Base-by-base conservation (phyloP, 2,888 invertebrate genomes). In the Lepidocyrtinus sp. region DNA sequence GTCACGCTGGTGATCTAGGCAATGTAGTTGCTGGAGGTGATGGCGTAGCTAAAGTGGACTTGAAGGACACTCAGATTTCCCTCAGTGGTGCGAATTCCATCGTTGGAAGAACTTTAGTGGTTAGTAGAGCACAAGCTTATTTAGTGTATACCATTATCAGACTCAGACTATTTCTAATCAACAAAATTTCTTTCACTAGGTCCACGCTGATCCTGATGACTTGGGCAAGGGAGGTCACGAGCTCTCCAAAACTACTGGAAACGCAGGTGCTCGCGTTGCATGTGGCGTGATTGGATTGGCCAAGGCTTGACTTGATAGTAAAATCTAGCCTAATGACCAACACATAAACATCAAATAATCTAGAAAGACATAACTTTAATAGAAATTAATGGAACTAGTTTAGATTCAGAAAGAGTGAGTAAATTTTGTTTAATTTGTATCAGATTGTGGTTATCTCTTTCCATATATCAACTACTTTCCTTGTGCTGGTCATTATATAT, bases 191-290 rank as follows among this genome's bases (percentile, higher is more conserved):
- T 59, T 55, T 71, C 55, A 73, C 1, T 83, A 90, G 90, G 90
- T 98, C 5, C 98, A 98, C 89, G 97, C 95, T 59, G 97, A 97
- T 90, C 92, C 93, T 0, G 98, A 98, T 90, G 98, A 98, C 89
- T 90, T 98, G 80, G 98, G 98, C n/a, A 89, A 93, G 83, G 97
- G 97, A 27, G 97, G 96, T 0, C 95, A 96, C 88, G 96, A 97
- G 88, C 90, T 96, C 84, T 97, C 97, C 90, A 94, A 94, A 90
- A 93, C 94, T 2, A 98, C 98, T 15, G 98, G 98, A 75, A 97
- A 98, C 89, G 97, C 98, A 71, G 98, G 98, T 1, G 95, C 93
- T 19, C 93, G 98, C 85, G 90, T 95, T 84, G 96, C 95, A 55
- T 96, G 96, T 88, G 96, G 96, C 9, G 95, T 97, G 81, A 95